Evolutionary conservation across 2,113 vertebrate species (phyloP).

Genomic region (Silurus asotus): DNA sequence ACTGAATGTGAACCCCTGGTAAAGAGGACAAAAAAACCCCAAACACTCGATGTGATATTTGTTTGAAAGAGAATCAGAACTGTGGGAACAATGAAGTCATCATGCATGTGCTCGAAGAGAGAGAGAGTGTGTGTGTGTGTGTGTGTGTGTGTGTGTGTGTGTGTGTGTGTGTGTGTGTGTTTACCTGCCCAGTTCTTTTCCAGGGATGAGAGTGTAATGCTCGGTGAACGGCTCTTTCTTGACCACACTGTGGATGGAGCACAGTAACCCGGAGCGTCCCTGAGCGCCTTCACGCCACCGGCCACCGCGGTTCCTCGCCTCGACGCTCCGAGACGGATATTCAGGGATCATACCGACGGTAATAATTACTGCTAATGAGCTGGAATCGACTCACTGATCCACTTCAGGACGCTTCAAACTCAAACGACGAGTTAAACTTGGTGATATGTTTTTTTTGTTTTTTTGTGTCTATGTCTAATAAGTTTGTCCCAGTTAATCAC

Average conservation of each 20-base stretch:
- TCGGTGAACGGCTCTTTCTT: conserved; percentile 65
- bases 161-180: background rate
- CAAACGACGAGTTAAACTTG: background rate
- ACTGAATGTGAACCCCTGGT: background rate
- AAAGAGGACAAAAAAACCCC: background rate
- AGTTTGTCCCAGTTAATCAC: no score
- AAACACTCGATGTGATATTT: background rate
- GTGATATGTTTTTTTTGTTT: background rate
- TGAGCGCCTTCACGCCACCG: conserved; percentile 58
- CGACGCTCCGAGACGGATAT: conserved; percentile 52
- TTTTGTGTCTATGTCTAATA: no score
- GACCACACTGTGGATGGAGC: conserved; percentile 64
- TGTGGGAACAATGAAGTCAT: background rate
- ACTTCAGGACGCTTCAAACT: no score
- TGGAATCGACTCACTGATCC: background rate
- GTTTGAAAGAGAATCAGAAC: background rate
- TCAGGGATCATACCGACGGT: conserved; percentile 67
- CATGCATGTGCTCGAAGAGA: background rate
- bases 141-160: background rate
- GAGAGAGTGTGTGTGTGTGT: background rate
- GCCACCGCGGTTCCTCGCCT: conserved; percentile 50
- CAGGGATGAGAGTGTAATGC: conserved; percentile 69
- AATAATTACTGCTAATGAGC: background rate
- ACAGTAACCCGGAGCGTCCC: conserved; percentile 64
- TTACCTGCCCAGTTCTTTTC: conserved; percentile 70